Evolutionary conservation across 2,888 invertebrate genomes (phyloP), one percentile per base, ranked within the genome.

Genomic region (Drosophila pegasa): DNA sequence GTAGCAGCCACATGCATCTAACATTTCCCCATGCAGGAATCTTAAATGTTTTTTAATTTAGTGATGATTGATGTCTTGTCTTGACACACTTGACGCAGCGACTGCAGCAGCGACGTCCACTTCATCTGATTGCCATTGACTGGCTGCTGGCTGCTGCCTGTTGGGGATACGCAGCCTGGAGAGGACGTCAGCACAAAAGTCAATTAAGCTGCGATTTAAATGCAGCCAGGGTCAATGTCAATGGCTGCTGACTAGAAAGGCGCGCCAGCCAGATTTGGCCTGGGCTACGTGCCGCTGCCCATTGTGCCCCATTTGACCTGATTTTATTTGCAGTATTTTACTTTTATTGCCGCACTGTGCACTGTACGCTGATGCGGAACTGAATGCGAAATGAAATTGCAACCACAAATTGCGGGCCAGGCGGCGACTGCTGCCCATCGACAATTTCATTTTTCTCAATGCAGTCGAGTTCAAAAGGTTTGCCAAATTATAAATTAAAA

Each of bases 41-140:
- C 78, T 86, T 86, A 86, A 86, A 88, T 86, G 88, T 75, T 86
- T 86, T 86, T 86, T 86, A 86, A 86, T 86, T 86, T 82, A 78
- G 86, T 86, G 87, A 88, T 86, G 86, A 86, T 86, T 88, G 86
- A 86, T 86, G 86, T 88, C 82, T 82, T 86, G 84, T 88, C 87
- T 79, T 79, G 76, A 76, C 78, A 82, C 80, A 80, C 68, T 77
- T 71, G 83, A 73, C 71, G 33, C 50, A 25, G 52, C 47, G 29
- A 22, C 57, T 31, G 25, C 37, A 12, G 29, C 45, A 9, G 20
- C n/a, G 22, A 18, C 9, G 20, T 40, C 22, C 56, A 54, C 63
- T 50, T 9, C 48, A 68, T 54, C 52, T 22, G 62, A 56, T n/a
- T 43, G 25, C 41, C 48, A 48, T 45, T 18, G 47, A 25, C 45